Evolutionary conservation across 2,113 vertebrate genomes (phyloP), one percentile per base, ranked within the genome.

Genomic region (Apteryx owenii): DNA sequence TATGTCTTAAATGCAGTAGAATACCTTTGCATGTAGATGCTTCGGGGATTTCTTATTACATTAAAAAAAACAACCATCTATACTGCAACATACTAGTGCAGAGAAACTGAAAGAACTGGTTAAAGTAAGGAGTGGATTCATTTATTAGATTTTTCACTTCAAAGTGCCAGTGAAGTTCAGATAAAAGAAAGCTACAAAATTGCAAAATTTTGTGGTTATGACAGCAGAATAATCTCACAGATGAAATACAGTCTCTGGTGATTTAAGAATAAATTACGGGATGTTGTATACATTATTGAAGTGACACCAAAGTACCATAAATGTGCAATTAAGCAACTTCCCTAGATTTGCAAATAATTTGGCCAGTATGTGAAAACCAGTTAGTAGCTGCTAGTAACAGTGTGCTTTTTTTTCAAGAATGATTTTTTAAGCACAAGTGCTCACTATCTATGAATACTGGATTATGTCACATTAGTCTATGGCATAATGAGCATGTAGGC

Each of bases 61-160:
- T 66, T 85, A 71, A 64, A 93, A 88, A 86, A 50, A 66, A 7
- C 22, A 76, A 31, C 15, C 28, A 90, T 14, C 25, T 96, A 38
- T 53, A 25, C 54, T 66, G n/a, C 19, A 88, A 40, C 7, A 78
- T 40, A 53, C 12, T 64, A 20, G 10, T 61, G 33, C 7, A 76
- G 42, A 69, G 62, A 64, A 82, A 77, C 53, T 8, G 65, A 85
- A 89, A 64, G 60, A 85, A 42, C 19, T 85, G 26, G 8, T 22
- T 44, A 64, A 64, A 84, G 51, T 2, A 88, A 23, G 44, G 88
- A 64, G 17, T 90, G 46, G 38, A 82, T 82, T 90, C 0, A 76
- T 12, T 80, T 72, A 72, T 60, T 22, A 70, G 7, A 14, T 25
- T 84, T 90, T 90, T 65, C 5, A 38, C 61, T 91, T 73, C 72